These are phyloP conservation scores for Caenorhabditis briggsae DNA, from an alignment of 1,140 invertebrate species.

Conservation along the genomic window DNA sequence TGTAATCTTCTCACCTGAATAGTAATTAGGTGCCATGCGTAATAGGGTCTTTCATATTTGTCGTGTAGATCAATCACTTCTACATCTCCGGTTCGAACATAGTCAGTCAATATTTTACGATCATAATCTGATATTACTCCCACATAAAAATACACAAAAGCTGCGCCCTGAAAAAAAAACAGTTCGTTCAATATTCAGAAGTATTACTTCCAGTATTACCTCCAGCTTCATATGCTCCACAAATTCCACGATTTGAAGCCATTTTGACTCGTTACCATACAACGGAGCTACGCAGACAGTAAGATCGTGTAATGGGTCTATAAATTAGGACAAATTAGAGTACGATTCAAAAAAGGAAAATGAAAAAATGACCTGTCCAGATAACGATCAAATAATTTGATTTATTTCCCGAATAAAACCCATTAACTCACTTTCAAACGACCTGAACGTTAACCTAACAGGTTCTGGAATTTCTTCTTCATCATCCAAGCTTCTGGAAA, in stretches of 20 bases:
- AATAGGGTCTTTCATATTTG: background rate
- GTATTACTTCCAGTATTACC: background rate
- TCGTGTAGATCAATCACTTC: background rate
- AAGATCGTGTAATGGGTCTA: constrained; percentile 17
- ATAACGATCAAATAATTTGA: background rate
- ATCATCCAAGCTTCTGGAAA: background rate
- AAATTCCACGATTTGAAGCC: constrained; percentile 31
- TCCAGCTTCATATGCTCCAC: constrained; percentile 14
- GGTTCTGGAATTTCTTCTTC: background rate
- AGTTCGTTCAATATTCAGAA: background rate
- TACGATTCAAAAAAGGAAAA: background rate
- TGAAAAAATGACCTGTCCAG: background rate
- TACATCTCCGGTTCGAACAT: constrained; percentile 8
- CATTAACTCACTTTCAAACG: constrained; percentile 15
- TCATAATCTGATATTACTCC: background rate
- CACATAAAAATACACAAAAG: constrained; percentile 4
- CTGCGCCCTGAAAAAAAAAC: background rate
- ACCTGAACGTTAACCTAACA: background rate
- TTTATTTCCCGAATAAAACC: background rate
- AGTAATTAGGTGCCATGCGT: background rate
- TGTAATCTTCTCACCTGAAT: background rate
- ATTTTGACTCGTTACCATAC: constrained; percentile 45
- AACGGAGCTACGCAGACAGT: constrained; percentile 19
- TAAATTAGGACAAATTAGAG: background rate
- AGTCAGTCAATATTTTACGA: background rate